Conservation (phyloP, 2,113 vertebrate genomes). For the Eudorcas thomsonii region DNA sequence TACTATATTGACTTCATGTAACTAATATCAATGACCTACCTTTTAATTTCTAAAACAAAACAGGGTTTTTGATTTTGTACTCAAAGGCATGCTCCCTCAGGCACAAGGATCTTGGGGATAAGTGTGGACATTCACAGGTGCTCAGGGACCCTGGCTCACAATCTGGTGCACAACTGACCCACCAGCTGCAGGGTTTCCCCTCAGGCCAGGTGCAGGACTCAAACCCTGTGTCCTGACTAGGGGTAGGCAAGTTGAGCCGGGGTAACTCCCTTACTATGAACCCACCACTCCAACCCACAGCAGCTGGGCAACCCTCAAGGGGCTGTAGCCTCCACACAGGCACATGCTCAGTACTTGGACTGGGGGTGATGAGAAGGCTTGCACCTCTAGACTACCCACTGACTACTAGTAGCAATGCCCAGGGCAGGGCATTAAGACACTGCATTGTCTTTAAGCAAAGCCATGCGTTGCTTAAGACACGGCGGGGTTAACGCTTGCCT, state of each 20-base stretch:
- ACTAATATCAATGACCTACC: background rate
- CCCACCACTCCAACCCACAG: background rate
- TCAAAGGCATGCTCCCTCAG: background rate
- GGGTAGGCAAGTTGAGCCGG: background rate
- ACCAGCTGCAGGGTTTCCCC: background rate
- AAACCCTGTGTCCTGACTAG: background rate
- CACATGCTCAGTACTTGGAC: background rate
- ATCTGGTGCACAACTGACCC: background rate
- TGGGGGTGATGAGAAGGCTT: background rate
- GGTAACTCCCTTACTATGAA: background rate
- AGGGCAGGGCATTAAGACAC: background rate
- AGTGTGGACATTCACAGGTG: background rate
- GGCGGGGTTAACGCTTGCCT: background rate
- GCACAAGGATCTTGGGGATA: background rate
- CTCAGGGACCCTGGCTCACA: background rate
- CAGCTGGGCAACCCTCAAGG: background rate
- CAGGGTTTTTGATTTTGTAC: background rate
- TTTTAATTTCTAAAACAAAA: slow-evolving; percentile 22
- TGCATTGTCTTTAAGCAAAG: background rate
- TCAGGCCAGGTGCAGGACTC: background rate
- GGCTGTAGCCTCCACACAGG: background rate
- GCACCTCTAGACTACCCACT: background rate
- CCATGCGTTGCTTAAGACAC: background rate
- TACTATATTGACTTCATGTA: background rate
- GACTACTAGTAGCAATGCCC: background rate